phyloP scores from a whole-genome alignment of 2,888 invertebrate species.

The Ellobium chinense region DNA sequence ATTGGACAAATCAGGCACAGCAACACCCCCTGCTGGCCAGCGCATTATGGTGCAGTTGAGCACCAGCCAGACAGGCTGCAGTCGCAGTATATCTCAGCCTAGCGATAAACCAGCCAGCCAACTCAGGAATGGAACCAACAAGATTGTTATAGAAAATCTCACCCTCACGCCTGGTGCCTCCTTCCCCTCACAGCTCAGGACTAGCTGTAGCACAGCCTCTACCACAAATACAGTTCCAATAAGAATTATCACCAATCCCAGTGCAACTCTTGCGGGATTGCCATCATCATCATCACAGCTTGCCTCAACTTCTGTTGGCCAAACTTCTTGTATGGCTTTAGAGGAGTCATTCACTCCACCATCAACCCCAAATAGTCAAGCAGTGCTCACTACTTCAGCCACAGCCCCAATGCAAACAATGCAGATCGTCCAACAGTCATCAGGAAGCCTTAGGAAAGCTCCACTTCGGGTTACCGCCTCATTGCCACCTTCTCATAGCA shows the following conservation, averaged over 20 bases:
- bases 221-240: constrained; percentile 12
- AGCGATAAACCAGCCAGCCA: not conserved
- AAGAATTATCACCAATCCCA: constrained; percentile 17
- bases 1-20: not conserved
- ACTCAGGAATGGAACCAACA: not conserved
- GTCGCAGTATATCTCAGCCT: too few relatives aligned
- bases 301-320: too few relatives aligned
- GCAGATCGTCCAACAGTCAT: not conserved
- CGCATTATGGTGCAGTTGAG: not conserved
- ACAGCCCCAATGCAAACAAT: not conserved
- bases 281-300: not conserved
- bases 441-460: constrained; percentile 27
- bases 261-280: too few relatives aligned
- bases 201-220: not conserved
- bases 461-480: not conserved
- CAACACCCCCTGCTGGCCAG: not conserved
- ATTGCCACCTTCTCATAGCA: constrained; percentile 32
- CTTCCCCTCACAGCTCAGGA: not conserved
- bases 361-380: constrained; percentile 19
- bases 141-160: not conserved
- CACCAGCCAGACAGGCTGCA: not conserved
- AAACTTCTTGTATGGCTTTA: not conserved
- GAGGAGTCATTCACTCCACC: constrained; percentile 24
- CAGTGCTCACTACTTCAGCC: not conserved
- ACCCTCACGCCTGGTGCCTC: constrained; percentile 18